These are phyloP conservation scores for Lacerta bilineata DNA, from an alignment of 2,797 vertebrate species.

Conservation along the genomic window DNA sequence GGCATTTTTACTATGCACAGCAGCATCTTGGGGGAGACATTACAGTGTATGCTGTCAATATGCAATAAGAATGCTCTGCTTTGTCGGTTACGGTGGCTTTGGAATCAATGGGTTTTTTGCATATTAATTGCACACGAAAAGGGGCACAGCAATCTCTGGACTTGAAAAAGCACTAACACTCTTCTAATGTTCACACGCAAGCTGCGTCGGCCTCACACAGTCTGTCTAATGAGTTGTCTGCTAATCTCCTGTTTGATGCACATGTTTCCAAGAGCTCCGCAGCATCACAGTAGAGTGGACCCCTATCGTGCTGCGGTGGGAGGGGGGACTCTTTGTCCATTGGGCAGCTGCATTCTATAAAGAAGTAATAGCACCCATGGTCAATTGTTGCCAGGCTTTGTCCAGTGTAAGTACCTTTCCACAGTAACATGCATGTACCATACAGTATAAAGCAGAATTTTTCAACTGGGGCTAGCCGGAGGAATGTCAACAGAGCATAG, in stretches of 20 bases:
- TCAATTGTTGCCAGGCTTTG: not conserved
- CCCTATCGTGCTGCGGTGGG: no score
- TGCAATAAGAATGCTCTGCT: constrained; percentile 57
- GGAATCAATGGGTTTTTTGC: constrained; percentile 73
- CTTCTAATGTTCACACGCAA: constrained; percentile 50
- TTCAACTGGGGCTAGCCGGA: not conserved
- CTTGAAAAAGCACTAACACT: constrained; percentile 66
- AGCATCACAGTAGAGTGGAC: constrained; percentile 36
- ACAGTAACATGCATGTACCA: not conserved
- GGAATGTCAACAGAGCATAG: not conserved
- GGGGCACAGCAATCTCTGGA: constrained; percentile 66
- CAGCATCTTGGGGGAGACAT: constrained; percentile 51
- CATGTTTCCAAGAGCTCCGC: constrained; percentile 38
- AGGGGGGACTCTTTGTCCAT: not conserved
- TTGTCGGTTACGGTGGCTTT: constrained; percentile 54
- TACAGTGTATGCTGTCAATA: constrained; percentile 46
- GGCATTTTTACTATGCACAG: constrained; percentile 58
- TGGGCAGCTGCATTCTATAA: not conserved
- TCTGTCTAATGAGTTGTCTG: constrained; percentile 56
- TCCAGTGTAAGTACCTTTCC: not conserved
- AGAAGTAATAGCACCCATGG: not conserved
- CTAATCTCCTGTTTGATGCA: constrained; percentile 54
- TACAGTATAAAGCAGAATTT: not conserved
- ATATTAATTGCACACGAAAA: constrained; percentile 74
- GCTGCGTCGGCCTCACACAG: constrained; percentile 54